These are phyloP conservation scores for Drosophila pallidifrons DNA, from an alignment of 1,140 invertebrate genomes.

Conservation along the genomic window DNA sequence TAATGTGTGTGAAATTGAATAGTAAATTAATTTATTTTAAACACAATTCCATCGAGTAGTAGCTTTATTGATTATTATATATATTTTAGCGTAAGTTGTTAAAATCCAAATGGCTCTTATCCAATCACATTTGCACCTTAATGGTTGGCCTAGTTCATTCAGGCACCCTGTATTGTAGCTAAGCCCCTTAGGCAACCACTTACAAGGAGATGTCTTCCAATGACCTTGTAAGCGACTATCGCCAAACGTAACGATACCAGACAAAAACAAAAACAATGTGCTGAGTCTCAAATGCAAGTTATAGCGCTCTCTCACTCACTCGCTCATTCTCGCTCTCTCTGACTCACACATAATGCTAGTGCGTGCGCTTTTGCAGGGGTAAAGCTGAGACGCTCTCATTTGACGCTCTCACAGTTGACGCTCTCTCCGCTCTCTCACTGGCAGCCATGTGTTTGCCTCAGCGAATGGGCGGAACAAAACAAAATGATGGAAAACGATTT, in stretches of 20 bases:
- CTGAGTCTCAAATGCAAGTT: slow-evolving; percentile 14
- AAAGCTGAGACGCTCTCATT: slow-evolving; percentile 30
- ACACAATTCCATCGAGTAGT: too few relatives aligned
- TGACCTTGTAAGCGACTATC: slow-evolving; percentile 59
- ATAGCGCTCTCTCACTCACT: neutral
- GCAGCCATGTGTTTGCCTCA: slow-evolving; percentile 54
- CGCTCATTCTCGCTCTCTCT: neutral
- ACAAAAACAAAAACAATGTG: slow-evolving; percentile 15
- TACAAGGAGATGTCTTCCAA: slow-evolving; percentile 60
- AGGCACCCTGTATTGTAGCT: slow-evolving; percentile 44
- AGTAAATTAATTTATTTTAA: too few relatives aligned
- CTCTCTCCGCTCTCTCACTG: slow-evolving; percentile 9
- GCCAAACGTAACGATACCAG: slow-evolving; percentile 20
- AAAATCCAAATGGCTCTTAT: neutral
- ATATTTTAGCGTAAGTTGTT: neutral
- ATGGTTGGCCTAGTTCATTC: neutral
- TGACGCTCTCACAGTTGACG: neutral
- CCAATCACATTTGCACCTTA: neutral
- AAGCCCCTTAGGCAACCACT: slow-evolving; percentile 26
- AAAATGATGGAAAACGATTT: slow-evolving; percentile 66
- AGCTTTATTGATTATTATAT: neutral
- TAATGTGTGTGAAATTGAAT: too few relatives aligned
- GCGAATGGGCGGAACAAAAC: slow-evolving; percentile 74
- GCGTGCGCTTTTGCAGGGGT: slow-evolving; percentile 28
- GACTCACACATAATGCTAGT: neutral